These are phyloP conservation scores for Lepidocolaptes lacrymiger DNA, from an alignment of 2,797 vertebrate species.

Conservation along the genomic window DNA sequence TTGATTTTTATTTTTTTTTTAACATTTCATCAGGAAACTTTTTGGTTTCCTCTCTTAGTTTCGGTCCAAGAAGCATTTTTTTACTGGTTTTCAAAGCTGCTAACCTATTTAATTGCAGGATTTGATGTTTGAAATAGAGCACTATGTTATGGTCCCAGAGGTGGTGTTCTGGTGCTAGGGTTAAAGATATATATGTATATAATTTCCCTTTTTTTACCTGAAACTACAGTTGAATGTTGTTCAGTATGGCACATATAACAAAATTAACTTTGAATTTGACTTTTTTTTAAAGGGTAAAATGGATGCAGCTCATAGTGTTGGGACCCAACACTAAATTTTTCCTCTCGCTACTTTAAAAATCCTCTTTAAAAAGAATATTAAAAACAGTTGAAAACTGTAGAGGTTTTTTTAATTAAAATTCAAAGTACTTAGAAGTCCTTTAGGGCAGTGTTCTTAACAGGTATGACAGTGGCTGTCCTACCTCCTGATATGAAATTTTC, in stretches of 20 bases:
- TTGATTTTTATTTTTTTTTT: not conserved
- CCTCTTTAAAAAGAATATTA: constrained; percentile 56
- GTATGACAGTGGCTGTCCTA: constrained; percentile 64
- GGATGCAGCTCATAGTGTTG: constrained; percentile 74
- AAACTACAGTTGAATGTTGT: constrained; percentile 75
- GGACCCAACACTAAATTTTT: constrained; percentile 67
- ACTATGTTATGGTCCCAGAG: constrained; percentile 73
- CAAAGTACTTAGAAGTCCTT: constrained; percentile 66
- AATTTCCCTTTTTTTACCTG: constrained; percentile 75
- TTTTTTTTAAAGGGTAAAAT: constrained; percentile 66
- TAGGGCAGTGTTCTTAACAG: constrained; percentile 68
- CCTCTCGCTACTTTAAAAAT: constrained; percentile 64
- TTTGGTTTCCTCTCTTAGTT: constrained; percentile 45
- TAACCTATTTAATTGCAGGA: constrained; percentile 74
- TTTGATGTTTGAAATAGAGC: constrained; percentile 71
- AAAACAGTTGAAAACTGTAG: constrained; percentile 62
- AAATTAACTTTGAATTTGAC: constrained; percentile 71
- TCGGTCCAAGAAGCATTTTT: constrained; percentile 62
- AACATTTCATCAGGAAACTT: constrained; percentile 66
- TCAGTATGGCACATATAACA: constrained; percentile 76
- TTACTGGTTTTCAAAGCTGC: constrained; percentile 75
- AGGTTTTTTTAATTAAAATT: constrained; percentile 55
- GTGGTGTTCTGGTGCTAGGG: constrained; percentile 75
- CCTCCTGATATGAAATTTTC: constrained; percentile 74
- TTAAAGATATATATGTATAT: constrained; percentile 70